Evolutionary conservation across 2,888 invertebrate species (phyloP).

Genomic region (Pachliopta kotzebuea): DNA sequence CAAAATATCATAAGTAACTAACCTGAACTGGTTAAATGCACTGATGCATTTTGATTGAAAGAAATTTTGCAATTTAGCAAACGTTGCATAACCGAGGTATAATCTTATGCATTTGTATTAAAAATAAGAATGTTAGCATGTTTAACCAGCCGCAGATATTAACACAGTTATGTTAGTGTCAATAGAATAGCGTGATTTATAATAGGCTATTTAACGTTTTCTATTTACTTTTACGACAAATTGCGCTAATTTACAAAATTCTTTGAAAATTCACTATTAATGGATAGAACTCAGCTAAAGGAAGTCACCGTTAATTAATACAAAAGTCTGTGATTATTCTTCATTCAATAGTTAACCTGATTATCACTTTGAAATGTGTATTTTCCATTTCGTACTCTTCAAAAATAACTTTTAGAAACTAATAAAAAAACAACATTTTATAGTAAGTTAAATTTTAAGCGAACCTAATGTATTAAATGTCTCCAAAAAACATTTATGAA

Average conservation of each 20-base stretch:
- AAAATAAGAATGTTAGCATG: background rate
- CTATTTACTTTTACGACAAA: constrained; percentile 15
- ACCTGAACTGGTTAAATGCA: too few species aligned
- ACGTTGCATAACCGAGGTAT: too few species aligned
- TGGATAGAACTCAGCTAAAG: background rate
- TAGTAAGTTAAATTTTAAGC: constrained; percentile 17
- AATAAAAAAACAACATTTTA: constrained; percentile 4
- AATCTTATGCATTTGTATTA: background rate
- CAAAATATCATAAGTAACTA: too few species aligned
- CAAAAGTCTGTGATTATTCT: constrained; percentile 23
- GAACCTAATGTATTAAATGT: constrained; percentile 3
- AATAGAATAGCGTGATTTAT: constrained; percentile 15
- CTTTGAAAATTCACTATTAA: constrained; percentile 1
- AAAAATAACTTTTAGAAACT: constrained; percentile 15
- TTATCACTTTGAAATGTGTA: constrained; percentile 17
- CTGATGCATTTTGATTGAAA: too few species aligned
- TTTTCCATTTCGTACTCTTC: constrained; percentile 1
- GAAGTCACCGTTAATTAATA: constrained; percentile 9
- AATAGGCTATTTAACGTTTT: constrained; percentile 14
- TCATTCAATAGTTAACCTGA: constrained; percentile 11
- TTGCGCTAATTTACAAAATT: constrained; percentile 5
- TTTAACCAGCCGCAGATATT: background rate
- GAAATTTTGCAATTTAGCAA: too few species aligned
- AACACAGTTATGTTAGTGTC: background rate
- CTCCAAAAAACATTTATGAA: background rate